These are phyloP conservation scores for Junonia oenone DNA, from an alignment of 2,888 invertebrate species.

Conservation along the genomic window DNA sequence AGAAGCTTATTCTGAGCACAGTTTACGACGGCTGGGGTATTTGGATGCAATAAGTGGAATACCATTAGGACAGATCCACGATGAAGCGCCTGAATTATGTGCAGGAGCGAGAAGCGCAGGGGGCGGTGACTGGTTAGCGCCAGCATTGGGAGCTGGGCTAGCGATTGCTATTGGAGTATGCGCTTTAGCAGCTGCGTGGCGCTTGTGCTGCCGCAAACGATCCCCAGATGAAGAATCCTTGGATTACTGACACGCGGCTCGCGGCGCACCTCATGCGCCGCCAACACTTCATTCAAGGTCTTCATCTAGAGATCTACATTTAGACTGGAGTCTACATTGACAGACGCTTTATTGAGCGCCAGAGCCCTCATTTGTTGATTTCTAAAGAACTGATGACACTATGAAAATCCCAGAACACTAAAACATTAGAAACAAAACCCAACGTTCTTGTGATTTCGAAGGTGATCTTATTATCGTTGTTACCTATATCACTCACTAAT, in stretches of 20 bases:
- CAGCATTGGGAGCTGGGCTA: slow-evolving; percentile 81
- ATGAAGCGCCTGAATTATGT: slow-evolving; percentile 89
- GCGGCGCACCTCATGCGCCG: slow-evolving; percentile 72
- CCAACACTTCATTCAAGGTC: slow-evolving; percentile 65
- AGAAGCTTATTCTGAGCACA: slow-evolving; percentile 80
- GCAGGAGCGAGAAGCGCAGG: slow-evolving; percentile 69
- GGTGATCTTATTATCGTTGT: background rate
- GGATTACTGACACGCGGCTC: slow-evolving; percentile 81
- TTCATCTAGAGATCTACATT: slow-evolving; percentile 62
- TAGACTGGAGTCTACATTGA: slow-evolving; percentile 79
- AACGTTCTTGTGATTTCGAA: background rate
- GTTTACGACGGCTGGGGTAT: slow-evolving; percentile 79
- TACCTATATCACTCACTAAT: background rate
- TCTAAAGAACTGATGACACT: slow-evolving; percentile 32
- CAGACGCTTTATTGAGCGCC: slow-evolving; percentile 72
- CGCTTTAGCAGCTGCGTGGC: slow-evolving; percentile 80
- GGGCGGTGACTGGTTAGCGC: slow-evolving; percentile 81
- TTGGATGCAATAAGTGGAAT: slow-evolving; percentile 65
- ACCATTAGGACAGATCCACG: slow-evolving; percentile 79
- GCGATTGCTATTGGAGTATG: slow-evolving; percentile 78
- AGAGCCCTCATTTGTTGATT: slow-evolving; percentile 50
- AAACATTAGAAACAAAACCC: background rate
- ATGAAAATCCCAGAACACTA: background rate
- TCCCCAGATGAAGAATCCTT: slow-evolving; percentile 80
- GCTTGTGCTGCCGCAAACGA: slow-evolving; percentile 80